Base-by-base conservation (phyloP, 2,113 vertebrate species). In the Oenanthe melanoleuca region DNA sequence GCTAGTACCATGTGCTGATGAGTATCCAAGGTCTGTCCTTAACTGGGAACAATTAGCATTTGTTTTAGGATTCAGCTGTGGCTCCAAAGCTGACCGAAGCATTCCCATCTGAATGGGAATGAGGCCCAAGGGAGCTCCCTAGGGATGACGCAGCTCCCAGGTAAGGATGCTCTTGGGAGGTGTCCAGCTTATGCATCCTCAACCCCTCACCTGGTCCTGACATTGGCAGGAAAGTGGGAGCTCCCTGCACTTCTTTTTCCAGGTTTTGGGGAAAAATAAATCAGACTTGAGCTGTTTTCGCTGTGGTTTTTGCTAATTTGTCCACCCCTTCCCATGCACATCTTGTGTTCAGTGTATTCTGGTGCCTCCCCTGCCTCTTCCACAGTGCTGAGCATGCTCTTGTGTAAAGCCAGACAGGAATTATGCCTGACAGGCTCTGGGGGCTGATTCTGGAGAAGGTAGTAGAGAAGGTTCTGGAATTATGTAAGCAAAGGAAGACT, bases 41-140 rank as follows among this genome's bases (percentile, higher is more conserved):
- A 66, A 66, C 34, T 44, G 67, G 82, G 69, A 88, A 74, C 83
- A 97, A 90, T 78, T 83, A 92, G 52, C 75, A 70, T 55, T 91
- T 53, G 28, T 70, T 78, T 28, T 33, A 83, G 26, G 33, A 33
- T 55, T 38, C 38, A 38, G 66, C 52, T 61, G 44, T 38, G 38
- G 34, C 55, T 92, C 26, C 31, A 3, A 3, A 45, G 60, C 44
- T 37, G 38, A 37, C 34, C 17, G 7, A 9, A 67, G 31, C 45
- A 17, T 55, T 63, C 45, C 12, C 24, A 13, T 31, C 14, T 0
- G 8, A 65, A 29, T 14, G 33, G 53, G 26, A 65, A 29, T 14
- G 33, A 49, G 26, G 40, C 11, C 33, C 29, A 12, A 38, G 14
- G 56, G 42, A 72, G n/a, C 34, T 83, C 34, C 69, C 75, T 17